Percentiles rank a stretch among this genome's conserved stretches.
These are phyloP conservation scores for Neotragus pygmaeus DNA, from an alignment of 2,113 vertebrate genomes.

Conservation along the genomic window DNA sequence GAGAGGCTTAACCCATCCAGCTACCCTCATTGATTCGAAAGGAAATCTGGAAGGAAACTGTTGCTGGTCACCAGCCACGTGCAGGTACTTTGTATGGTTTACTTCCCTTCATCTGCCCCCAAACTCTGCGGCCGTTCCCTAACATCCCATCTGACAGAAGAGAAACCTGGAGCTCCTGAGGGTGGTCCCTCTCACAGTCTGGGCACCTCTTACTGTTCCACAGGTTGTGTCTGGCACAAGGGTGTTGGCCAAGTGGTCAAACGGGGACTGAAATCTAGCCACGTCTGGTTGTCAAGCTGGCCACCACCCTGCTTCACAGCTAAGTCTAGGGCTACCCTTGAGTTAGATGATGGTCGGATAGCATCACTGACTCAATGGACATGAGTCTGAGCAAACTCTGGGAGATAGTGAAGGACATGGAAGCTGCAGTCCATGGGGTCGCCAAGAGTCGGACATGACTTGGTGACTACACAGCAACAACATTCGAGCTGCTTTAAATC, in stretches of 20 bases:
- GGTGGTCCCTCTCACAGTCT: neutral
- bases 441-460: fast-evolving
- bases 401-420: neutral
- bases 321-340: neutral
- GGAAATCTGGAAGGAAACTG: neutral
- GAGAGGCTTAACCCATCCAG: neutral
- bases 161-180: neutral
- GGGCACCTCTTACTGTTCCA: neutral
- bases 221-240: neutral
- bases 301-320: neutral
- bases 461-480: neutral
- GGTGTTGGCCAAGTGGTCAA: neutral
- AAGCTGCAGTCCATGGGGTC: neutral
- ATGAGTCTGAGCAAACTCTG: neutral
- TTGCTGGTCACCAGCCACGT: neutral
- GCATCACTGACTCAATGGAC: neutral
- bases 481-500: neutral
- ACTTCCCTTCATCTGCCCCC: neutral
- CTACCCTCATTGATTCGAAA: neutral
- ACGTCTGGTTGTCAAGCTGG: neutral
- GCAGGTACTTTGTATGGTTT: neutral
- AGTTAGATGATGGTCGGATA: neutral
- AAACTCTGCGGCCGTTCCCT: neutral
- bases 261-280: neutral
- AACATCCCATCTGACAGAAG: neutral